These are phyloP conservation scores for Tribolium freemani DNA, from an alignment of 2,888 invertebrate genomes.

Conservation along the genomic window DNA sequence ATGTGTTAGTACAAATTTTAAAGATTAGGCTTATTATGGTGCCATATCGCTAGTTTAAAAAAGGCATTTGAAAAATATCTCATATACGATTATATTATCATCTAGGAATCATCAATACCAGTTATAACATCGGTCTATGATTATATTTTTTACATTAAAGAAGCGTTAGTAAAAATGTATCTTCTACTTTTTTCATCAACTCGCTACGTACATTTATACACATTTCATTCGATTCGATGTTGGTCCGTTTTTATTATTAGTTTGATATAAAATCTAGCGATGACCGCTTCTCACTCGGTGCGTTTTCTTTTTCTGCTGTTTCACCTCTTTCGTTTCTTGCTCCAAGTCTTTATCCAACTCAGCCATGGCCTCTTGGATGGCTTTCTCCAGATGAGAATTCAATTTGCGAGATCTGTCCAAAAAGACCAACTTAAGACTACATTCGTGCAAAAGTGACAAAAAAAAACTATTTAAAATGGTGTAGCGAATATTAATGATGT, in stretches of 20 bases:
- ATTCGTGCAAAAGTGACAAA: not conserved
- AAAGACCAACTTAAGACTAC: slow-evolving; percentile 7
- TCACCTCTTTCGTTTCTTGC: slow-evolving; percentile 58
- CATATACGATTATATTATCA: slow-evolving; percentile 58
- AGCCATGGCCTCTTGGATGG: slow-evolving; percentile 93
- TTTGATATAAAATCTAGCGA: slow-evolving; percentile 50
- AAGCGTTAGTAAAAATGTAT: slow-evolving; percentile 60
- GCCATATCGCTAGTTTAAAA: slow-evolving; percentile 58
- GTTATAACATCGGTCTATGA: slow-evolving; percentile 51
- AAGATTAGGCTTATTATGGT: slow-evolving; percentile 51
- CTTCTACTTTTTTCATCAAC: slow-evolving; percentile 43
- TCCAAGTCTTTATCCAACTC: slow-evolving; percentile 79
- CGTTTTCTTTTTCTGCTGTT: slow-evolving; percentile 61
- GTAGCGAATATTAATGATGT: slow-evolving; percentile 55
- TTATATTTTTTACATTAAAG: slow-evolving; percentile 56
- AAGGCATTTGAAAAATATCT: slow-evolving; percentile 66
- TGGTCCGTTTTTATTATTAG: slow-evolving; percentile 59
- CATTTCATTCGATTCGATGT: slow-evolving; percentile 57
- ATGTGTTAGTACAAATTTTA: slow-evolving; percentile 56
- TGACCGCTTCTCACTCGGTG: slow-evolving; percentile 71
- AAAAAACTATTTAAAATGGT: not conserved
- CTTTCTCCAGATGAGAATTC: slow-evolving; percentile 90
- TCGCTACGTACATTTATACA: slow-evolving; percentile 49
- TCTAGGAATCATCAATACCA: slow-evolving; percentile 65
- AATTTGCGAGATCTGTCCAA: slow-evolving; percentile 89